Percentiles rank a stretch among this genome's conserved stretches.
phyloP scores from a whole-genome alignment of 2,113 vertebrate genomes.

The Sturnira hondurensis region DNA sequence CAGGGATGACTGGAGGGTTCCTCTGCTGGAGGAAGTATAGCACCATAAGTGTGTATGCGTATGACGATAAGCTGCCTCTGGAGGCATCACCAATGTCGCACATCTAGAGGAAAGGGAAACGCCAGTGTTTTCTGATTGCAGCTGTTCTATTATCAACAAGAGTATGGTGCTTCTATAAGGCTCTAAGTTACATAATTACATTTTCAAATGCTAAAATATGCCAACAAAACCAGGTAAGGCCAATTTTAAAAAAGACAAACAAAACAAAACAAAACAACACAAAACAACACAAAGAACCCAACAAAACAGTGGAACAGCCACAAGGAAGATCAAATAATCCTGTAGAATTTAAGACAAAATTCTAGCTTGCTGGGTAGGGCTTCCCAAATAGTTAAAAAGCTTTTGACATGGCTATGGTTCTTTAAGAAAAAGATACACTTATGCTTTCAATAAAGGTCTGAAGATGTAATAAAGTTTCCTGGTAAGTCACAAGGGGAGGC shows the following conservation, averaged over 20 bases:
- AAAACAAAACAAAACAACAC: neutral
- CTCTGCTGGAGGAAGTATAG: conserved; percentile 95
- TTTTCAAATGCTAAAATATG: conserved; percentile 4
- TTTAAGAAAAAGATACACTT: neutral
- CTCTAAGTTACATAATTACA: neutral
- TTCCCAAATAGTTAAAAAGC: neutral
- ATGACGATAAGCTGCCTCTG: conserved; percentile 94
- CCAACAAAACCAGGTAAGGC: neutral
- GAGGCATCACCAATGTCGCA: conserved; percentile 97
- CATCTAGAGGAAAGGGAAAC: conserved; percentile 80
- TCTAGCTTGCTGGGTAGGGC: neutral
- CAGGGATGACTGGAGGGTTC: conserved; percentile 91
- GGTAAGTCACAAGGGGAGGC: neutral
- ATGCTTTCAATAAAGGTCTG: neutral
- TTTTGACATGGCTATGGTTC: neutral
- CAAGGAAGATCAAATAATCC: neutral
- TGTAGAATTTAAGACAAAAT: neutral
- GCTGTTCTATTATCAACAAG: neutral
- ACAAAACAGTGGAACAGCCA: neutral
- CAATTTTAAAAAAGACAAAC: neutral
- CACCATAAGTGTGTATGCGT: conserved; percentile 97
- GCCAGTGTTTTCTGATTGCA: neutral
- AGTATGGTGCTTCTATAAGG: neutral
- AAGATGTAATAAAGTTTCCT: neutral
- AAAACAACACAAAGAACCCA: neutral